Percentiles rank a stretch among this genome's conserved stretches.
phyloP scores from a whole-genome alignment of 2,888 invertebrate genomes.

The Prosapia bicincta region DNA sequence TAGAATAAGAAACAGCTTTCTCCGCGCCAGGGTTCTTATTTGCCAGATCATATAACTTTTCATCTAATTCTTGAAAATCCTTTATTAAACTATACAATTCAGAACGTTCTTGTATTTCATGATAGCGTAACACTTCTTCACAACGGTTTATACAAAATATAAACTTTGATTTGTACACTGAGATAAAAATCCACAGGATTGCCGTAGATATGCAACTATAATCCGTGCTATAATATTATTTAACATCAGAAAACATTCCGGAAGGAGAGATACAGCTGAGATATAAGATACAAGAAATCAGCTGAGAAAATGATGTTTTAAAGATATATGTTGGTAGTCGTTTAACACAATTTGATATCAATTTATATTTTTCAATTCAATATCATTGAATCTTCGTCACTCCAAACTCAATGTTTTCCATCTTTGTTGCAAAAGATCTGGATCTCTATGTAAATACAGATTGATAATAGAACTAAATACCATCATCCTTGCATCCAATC shows the following conservation, averaged over 20 bases:
- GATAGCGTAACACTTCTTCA: slow-evolving; percentile 19
- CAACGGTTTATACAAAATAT: slow-evolving; percentile 68
- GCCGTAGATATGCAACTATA: slow-evolving; percentile 82
- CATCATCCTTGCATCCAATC: slow-evolving; percentile 96
- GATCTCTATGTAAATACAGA: slow-evolving; percentile 78
- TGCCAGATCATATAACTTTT: slow-evolving; percentile 10
- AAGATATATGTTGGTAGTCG: slow-evolving; percentile 77
- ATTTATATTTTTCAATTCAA: too few species aligned
- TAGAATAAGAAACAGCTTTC: slow-evolving; percentile 43
- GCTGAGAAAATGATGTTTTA: slow-evolving; percentile 90
- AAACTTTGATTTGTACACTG: slow-evolving; percentile 80
- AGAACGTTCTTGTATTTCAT: background rate
- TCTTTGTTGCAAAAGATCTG: slow-evolving; percentile 82
- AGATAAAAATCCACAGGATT: slow-evolving; percentile 93
- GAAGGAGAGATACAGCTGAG: too few species aligned
- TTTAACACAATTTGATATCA: slow-evolving; percentile 60
- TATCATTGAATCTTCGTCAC: too few species aligned
- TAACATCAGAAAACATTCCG: slow-evolving; percentile 69
- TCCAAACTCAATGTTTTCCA: too few species aligned
- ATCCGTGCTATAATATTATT: slow-evolving; percentile 81
- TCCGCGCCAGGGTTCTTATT: background rate
- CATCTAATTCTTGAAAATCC: slow-evolving; percentile 9
- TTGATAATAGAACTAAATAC: slow-evolving; percentile 96
- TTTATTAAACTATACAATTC: slow-evolving; percentile 8
- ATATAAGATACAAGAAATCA: slow-evolving; percentile 93